A percentile compares a stretch with the other conserved stretches of the same genome.
phyloP scores from a whole-genome alignment of 2,113 vertebrate genomes.

The Hystrix cristata region DNA sequence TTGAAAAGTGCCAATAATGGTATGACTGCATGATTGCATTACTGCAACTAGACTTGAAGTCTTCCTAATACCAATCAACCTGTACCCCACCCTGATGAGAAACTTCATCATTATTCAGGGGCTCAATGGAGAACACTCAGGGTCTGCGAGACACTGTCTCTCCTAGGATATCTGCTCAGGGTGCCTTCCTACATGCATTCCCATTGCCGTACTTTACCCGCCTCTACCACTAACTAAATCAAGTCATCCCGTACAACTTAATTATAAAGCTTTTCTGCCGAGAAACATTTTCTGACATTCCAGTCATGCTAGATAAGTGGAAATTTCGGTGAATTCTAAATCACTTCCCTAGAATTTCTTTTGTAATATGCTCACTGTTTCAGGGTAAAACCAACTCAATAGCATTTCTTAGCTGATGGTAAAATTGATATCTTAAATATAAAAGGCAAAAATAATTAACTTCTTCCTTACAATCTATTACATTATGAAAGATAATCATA shows the following conservation, averaged over 20 bases:
- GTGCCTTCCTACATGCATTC: neutral
- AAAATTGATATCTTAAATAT: constrained; percentile 40
- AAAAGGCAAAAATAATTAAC: constrained; percentile 61
- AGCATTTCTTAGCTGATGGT: constrained; percentile 10
- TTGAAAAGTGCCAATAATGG: neutral
- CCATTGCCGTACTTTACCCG: too few relatives aligned
- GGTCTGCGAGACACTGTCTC: accelerated
- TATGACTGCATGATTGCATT: neutral
- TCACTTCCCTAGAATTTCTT: constrained; percentile 18
- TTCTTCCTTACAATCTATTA: constrained; percentile 50
- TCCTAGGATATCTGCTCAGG: neutral
- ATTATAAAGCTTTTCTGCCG: neutral
- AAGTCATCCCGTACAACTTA: neutral
- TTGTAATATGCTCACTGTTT: constrained; percentile 22
- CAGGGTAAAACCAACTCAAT: constrained; percentile 4
- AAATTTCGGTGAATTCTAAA: constrained; percentile 48
- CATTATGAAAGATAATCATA: constrained; percentile 25
- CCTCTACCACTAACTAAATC: neutral
- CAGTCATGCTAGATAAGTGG: neutral
- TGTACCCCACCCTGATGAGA: neutral
- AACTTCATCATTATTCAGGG: neutral
- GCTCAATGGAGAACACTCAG: neutral
- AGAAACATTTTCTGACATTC: neutral
- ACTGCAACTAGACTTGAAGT: neutral
- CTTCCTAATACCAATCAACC: neutral